Evolutionary conservation across 1,140 invertebrate genomes (phyloP), one percentile per base, ranked within the genome.

Genomic region (Drosophila willistoni): DNA sequence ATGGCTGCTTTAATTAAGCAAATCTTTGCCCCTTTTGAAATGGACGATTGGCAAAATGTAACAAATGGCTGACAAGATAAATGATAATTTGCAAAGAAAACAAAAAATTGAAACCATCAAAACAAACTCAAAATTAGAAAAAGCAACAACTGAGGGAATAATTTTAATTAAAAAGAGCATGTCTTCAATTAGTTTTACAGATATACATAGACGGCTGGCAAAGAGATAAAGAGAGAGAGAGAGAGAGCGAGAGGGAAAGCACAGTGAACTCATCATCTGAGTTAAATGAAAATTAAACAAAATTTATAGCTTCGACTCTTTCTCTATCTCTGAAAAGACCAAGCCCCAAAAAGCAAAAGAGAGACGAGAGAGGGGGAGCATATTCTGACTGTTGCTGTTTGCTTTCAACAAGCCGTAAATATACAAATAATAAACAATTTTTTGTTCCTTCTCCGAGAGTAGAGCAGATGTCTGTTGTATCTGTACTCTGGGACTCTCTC

Each of bases 111-210:
- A 51, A 51, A 22, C 17, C 17, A 19, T 10, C 44, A 19, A 51
- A 51, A 51, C 19, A 51, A 51, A 22, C 44, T 22, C 17, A 19
- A 51, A 51, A 51, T 22, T 51, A 22, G 17, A 51, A 51, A 29
- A 51, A 51, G 44, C 17, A 51, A 42, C 59, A 62, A 51, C 65
- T 74, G 63, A 59, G 67, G 71, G 62, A 71, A 66, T 75, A 75
- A 75, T 75, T 75, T 75, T 71, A 75, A 75, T 75, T 75, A 67
- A 75, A 75, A 75, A 67, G 69, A 64, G 34, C 47, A 55, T 33
- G 68, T 34, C 64, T 67, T 67, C 42, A 62, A 62, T 65, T 67
- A 34, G 47, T 71, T 34, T 22, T 56, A 14, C 56, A 63, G 60
- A 39, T 41, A 9, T 2, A 47, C 14, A 47, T 6, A 47, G n/a